A percentile compares a stretch with the other conserved stretches of the same genome.
Evolutionary conservation across 2,888 invertebrate species (phyloP).

Genomic region (Habroteleia sp.): DNA sequence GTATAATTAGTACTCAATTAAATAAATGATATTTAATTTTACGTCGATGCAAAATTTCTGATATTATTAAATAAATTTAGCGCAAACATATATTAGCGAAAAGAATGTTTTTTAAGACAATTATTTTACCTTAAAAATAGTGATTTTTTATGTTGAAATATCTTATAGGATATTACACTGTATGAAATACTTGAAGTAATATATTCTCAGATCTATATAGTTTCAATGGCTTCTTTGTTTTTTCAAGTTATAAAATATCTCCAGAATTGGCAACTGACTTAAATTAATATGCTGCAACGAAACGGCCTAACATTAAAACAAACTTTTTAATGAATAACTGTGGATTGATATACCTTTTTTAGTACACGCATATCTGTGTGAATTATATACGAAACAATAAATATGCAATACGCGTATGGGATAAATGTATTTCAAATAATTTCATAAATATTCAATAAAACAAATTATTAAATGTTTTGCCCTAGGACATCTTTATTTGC

Average conservation of each 20-base stretch:
- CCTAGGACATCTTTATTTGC: constrained; percentile 25
- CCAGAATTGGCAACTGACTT: not conserved
- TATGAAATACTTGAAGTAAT: not conserved
- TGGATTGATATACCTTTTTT: constrained; percentile 19
- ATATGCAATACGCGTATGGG: constrained; percentile 3
- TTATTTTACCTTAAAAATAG: too few species aligned
- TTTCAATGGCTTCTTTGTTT: not conserved
- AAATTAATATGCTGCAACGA: not conserved
- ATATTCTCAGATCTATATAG: not conserved
- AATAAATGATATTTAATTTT: too few species aligned
- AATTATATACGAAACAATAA: constrained; percentile 20
- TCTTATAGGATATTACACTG: not conserved
- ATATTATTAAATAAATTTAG: too few species aligned
- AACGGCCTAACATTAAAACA: constrained; percentile 12
- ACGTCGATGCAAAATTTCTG: too few species aligned
- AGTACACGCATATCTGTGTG: constrained; percentile 16
- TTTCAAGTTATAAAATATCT: too few species aligned
- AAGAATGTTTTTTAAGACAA: too few species aligned
- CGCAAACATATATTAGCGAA: too few species aligned
- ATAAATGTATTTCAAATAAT: constrained; percentile 34
- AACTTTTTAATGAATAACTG: constrained; percentile 25
- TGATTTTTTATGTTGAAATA: too few species aligned
- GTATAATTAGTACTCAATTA: too few species aligned
- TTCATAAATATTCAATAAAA: constrained; percentile 34
- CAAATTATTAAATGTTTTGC: constrained; percentile 11